Conservation (phyloP, 2,113 vertebrate genomes). For the Glareola pratincola region DNA sequence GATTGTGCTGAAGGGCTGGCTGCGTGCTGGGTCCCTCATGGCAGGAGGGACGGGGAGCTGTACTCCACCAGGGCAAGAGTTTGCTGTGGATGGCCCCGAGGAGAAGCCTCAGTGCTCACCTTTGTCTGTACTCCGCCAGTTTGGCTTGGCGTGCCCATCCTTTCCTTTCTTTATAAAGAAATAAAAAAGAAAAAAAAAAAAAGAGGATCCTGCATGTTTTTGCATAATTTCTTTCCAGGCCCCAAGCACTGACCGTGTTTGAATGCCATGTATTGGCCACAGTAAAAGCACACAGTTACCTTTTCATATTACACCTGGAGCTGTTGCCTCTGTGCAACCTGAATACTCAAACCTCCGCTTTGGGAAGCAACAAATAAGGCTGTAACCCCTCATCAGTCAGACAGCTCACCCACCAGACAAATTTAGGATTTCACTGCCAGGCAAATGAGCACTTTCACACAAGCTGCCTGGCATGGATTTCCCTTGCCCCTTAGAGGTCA, state of each 20-base stretch:
- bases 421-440: neutral
- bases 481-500: neutral
- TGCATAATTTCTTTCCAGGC: neutral
- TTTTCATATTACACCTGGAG: neutral
- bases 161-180: conserved; percentile 43
- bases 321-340: neutral
- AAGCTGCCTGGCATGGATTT: neutral
- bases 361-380: neutral
- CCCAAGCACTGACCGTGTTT: neutral
- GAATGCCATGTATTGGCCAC: neutral
- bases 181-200: neutral
- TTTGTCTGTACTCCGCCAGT: neutral
- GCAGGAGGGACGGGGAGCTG: neutral
- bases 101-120: neutral
- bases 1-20: neutral
- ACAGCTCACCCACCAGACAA: neutral
- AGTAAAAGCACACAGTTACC: neutral
- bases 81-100: neutral
- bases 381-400: neutral
- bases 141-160: neutral
- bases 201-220: neutral
- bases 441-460: neutral
- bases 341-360: neutral
- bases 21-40: neutral
- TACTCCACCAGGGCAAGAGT: neutral